Percentiles rank a stretch among this genome's conserved stretches.
phyloP scores from a whole-genome alignment of 2,113 vertebrate genomes.

The Pungitius pungitius region DNA sequence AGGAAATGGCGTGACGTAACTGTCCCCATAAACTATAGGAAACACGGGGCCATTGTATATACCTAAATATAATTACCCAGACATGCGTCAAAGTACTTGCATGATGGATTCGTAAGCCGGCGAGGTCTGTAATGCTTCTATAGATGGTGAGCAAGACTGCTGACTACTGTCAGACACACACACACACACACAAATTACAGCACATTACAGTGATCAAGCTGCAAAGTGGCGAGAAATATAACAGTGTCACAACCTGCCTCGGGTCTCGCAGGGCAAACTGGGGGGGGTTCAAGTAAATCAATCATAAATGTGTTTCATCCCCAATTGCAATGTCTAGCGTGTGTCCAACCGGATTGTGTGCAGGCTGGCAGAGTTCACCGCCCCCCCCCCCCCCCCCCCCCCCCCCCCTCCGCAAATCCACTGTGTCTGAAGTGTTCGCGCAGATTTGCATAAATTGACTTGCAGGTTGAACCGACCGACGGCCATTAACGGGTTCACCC shows the following conservation, averaged over 20 bases:
- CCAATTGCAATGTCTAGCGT: slow-evolving; percentile 3
- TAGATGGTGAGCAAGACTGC: slow-evolving; percentile 62
- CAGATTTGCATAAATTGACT: slow-evolving; percentile 49
- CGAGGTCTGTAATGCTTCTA: slow-evolving; percentile 56
- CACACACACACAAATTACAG: slow-evolving; percentile 30
- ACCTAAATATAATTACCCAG: slow-evolving; percentile 14
- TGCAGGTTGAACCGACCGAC: slow-evolving; percentile 19
- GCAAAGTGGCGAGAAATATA: slow-evolving; percentile 28
- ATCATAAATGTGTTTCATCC: background rate
- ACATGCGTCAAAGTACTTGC: slow-evolving; percentile 59
- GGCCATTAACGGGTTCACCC: slow-evolving; percentile 35
- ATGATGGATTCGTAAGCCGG: slow-evolving; percentile 62
- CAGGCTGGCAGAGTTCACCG: slow-evolving; percentile 21
- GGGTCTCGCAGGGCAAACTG: slow-evolving; percentile 18
- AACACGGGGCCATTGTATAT: background rate
- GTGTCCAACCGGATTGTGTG: slow-evolving; percentile 26
- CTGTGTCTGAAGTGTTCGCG: slow-evolving; percentile 46
- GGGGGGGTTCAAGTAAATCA: background rate
- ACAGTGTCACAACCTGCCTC: slow-evolving; percentile 14
- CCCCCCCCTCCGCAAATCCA: too few relatives aligned
- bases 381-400: too few relatives aligned
- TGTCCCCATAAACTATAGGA: background rate
- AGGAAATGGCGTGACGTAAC: background rate
- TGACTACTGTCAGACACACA: slow-evolving; percentile 55
- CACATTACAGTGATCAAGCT: slow-evolving; percentile 52